Percentiles rank a stretch among this genome's conserved stretches.
Evolutionary conservation across 2,797 vertebrate species (phyloP).

Genomic region (Lacerta viridis): DNA sequence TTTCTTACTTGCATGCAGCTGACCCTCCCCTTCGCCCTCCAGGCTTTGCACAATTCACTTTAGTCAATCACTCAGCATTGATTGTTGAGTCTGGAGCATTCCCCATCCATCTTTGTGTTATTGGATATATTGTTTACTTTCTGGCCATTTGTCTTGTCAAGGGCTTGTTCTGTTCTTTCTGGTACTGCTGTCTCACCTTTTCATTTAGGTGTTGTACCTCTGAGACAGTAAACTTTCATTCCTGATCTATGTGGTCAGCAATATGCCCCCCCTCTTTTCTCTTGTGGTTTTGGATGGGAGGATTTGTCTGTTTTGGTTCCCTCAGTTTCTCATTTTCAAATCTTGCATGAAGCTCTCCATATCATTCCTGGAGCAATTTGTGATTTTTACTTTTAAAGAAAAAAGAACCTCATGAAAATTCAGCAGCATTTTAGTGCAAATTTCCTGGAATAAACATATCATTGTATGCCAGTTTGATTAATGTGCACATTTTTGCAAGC

Average conservation of each 20-base stretch:
- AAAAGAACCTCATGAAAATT: no score
- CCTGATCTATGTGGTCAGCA: neutral
- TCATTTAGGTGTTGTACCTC: conserved; percentile 34
- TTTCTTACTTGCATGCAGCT: conserved; percentile 48
- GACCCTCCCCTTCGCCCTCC: conserved; percentile 43
- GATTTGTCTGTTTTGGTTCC: no score
- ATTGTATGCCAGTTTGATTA: no score
- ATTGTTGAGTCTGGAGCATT: conserved; percentile 47
- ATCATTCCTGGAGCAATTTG: no score
- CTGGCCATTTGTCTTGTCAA: conserved; percentile 22
- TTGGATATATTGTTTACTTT: conserved; percentile 41
- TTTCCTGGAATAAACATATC: no score
- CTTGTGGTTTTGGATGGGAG: no score
- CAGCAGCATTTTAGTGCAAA: no score
- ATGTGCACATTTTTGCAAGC: no score
- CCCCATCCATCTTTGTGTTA: conserved; percentile 49
- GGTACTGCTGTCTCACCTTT: conserved; percentile 28
- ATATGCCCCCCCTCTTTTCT: neutral
- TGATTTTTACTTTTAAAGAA: no score
- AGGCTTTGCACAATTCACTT: conserved; percentile 57
- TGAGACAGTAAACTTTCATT: conserved; percentile 9
- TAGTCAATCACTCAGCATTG: conserved; percentile 61
- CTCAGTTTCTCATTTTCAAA: no score
- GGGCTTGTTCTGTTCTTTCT: conserved; percentile 31
- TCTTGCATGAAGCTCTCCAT: no score